phyloP scores from a whole-genome alignment of 2,113 vertebrate genomes.

The Thalassarche chlororhynchos region DNA sequence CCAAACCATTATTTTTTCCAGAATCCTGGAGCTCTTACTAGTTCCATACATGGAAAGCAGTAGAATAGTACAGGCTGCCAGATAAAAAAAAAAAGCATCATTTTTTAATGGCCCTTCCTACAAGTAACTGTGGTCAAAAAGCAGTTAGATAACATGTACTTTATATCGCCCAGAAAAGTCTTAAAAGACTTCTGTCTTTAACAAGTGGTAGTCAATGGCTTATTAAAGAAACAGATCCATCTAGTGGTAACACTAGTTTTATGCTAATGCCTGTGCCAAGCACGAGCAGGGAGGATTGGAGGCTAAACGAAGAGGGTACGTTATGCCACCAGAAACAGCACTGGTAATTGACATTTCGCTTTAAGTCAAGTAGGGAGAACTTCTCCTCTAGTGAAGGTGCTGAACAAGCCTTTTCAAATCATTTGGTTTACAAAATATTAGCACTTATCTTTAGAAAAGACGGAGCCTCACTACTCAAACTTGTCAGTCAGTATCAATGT shows the following conservation, averaged over 20 bases:
- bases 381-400: neutral
- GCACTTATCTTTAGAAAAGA: neutral
- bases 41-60: neutral
- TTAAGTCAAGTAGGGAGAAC: neutral
- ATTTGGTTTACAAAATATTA: neutral
- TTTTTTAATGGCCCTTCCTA: neutral
- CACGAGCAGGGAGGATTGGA: neutral
- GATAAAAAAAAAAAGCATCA: neutral
- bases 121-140: neutral
- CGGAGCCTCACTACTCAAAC: neutral
- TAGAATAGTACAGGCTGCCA: neutral
- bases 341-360: neutral
- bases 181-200: neutral
- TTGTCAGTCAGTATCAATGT: neutral
- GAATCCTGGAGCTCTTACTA: neutral
- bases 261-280: neutral
- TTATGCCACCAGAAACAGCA: neutral
- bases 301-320: neutral
- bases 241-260: constrained; percentile 42
- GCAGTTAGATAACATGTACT: neutral
- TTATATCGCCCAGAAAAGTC: neutral
- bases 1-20: neutral
- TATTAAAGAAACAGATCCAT: constrained; percentile 57
- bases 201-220: neutral
- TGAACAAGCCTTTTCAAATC: neutral